phyloP scores from a whole-genome alignment of 92 coral and sea anemone genomes.

The Palythoa heliodiscus region DNA sequence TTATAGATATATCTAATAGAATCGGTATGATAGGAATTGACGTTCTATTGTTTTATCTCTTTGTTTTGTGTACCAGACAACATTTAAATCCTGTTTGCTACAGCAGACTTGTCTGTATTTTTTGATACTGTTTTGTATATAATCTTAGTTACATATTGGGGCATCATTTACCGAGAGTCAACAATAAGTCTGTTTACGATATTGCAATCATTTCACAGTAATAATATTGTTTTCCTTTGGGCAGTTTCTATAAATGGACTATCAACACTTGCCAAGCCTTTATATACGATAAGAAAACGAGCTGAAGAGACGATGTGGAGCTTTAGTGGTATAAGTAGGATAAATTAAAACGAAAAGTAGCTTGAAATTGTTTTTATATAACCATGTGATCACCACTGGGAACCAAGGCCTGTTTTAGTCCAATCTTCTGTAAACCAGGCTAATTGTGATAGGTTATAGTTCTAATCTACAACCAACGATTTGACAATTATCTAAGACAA shows the following conservation, averaged over 20 bases:
- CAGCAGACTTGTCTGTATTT: background rate
- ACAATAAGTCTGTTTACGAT: constrained; percentile 11
- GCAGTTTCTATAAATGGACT: constrained; percentile 29
- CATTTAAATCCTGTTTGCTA: constrained; percentile 22
- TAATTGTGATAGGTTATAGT: background rate
- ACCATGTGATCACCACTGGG: background rate
- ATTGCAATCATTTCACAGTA: constrained; percentile 10
- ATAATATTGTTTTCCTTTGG: constrained; percentile 28
- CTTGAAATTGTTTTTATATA: constrained; percentile 18
- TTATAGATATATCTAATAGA: background rate
- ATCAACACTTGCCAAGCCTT: constrained; percentile 7
- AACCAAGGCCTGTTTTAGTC: background rate
- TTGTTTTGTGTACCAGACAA: background rate
- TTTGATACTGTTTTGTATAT: constrained; percentile 15
- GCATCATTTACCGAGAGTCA: constrained; percentile 1
- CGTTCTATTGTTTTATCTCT: background rate
- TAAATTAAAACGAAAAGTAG: background rate
- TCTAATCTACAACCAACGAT: background rate
- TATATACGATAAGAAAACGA: constrained; percentile 9
- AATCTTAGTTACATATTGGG: background rate
- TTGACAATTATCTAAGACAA: background rate
- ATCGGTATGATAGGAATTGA: background rate
- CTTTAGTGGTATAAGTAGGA: background rate
- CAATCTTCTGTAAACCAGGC: background rate
- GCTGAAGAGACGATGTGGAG: background rate